Base-by-base conservation (phyloP, 30 jellyfish, hydroid and myxozoan genomes). In the Cassiopea xamachana region DNA sequence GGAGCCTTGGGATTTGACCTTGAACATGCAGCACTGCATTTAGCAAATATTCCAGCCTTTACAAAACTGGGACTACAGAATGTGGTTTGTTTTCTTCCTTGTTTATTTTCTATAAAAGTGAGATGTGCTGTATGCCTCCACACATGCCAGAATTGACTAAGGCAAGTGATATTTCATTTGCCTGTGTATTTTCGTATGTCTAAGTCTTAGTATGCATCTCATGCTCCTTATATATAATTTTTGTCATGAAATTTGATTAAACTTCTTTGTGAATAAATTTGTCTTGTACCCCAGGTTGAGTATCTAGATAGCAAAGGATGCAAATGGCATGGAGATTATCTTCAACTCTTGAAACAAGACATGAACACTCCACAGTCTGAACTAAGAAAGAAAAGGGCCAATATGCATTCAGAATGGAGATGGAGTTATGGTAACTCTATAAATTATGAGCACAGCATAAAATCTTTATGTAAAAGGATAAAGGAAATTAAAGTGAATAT, bases 301-400 rank as follows among this genome's bases (percentile, higher is more conserved):
- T 7, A 12, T 15, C 55, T 71, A 43, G 80, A 71, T 19, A 82
- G 64, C 14, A 15, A 46, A n/a, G 89, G 84, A 3, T 47, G 50
- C 18, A 62, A 62, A 18, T 87, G 94, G 94, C 89, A 75, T 87
- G 94, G 94, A 1, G 79, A 76, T 0, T 75, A 76, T 43, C 39
- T 87, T 16, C 77, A 76, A 12, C 55, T 48, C 2, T 46, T 87
- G 27, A 87, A 59, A 72, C 60, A 87, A 10, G 46, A 72, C 7
- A 68, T 2, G 7, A 46, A 50, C 44, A 68, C 1, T 13, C 39
- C 75, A 16, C 70, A 14, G 46, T 7, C 1, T 69, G 48, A 1
- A 12, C 6, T 13, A 7, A 45, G 19, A 47, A 46, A 2, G 48
- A 18, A 6, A 13, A 48, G 69, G 19, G 75, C 69, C 1, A 9